Percentiles rank a stretch among this genome's conserved stretches.
These are phyloP conservation scores for Alentia gelatinosa DNA, from an alignment of 2,888 invertebrate species.

Conservation along the genomic window DNA sequence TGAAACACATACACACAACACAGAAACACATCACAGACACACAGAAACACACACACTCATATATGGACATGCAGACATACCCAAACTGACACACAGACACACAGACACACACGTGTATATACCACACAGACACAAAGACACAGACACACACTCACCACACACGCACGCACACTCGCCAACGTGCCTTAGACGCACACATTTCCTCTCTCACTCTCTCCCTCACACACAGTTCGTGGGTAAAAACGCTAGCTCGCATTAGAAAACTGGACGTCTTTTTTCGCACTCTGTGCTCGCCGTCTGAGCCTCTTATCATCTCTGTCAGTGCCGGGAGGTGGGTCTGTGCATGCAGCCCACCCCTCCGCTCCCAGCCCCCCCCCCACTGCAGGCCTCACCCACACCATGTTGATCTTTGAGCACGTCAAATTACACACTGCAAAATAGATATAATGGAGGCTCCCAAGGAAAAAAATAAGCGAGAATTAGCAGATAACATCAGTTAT, in stretches of 20 bases:
- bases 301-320: not conserved
- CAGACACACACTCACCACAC: not conserved
- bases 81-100: not conserved
- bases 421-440: not conserved
- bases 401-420: not conserved
- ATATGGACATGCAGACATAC: not conserved
- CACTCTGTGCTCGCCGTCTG: not conserved
- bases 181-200: too few relatives aligned
- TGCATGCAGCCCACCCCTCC: not conserved
- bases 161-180: too few relatives aligned
- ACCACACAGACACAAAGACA: not conserved
- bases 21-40: not conserved
- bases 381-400: not conserved
- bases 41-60: not conserved
- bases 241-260: not conserved
- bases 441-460: not conserved
- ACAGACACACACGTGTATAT: not conserved
- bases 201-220: not conserved
- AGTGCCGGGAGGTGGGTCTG: not conserved
- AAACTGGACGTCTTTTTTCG: not conserved
- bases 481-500: conserved; percentile 1
- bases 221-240: not conserved
- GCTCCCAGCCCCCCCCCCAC: not conserved
- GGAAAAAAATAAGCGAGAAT: not conserved
- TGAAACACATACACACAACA: not conserved